phyloP scores from a whole-genome alignment of 2,888 invertebrate species.

The Pedicia rivosa region DNA sequence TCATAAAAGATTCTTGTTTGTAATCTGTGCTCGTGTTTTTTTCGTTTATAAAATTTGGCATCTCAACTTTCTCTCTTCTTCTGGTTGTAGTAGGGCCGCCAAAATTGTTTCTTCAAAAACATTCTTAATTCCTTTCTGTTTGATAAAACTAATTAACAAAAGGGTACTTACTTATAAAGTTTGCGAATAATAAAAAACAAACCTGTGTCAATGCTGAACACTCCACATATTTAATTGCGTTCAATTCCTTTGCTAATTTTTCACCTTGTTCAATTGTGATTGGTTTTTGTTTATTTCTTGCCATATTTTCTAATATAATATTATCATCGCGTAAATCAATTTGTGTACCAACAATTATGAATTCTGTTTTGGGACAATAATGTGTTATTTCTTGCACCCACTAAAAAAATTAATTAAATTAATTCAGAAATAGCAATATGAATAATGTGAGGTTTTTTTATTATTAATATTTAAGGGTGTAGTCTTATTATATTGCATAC shows the following conservation, averaged over 20 bases:
- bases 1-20: no score
- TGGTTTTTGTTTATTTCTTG: conserved; percentile 98
- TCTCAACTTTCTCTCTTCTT: conserved; percentile 84
- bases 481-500: no score
- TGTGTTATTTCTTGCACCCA: conserved; percentile 99
- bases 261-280: conserved; percentile 93
- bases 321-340: conserved; percentile 96
- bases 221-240: conserved; percentile 98
- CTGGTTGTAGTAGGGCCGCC: conserved; percentile 95
- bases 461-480: no score
- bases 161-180: conserved; percentile 4
- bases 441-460: no score
- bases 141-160: conserved; percentile 25
- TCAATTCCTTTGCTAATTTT: conserved; percentile 92
- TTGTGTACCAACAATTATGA: conserved; percentile 93
- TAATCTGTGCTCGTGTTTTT: no score
- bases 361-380: conserved; percentile 98
- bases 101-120: conserved; percentile 99
- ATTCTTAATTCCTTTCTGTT: conserved; percentile 97
- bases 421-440: no score
- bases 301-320: conserved; percentile 87
- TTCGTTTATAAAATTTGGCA: conserved; percentile 66
- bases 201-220: conserved; percentile 97
- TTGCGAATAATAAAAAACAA: conserved; percentile 12
- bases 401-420: conserved; percentile 34